A percentile compares a stretch with the other conserved stretches of the same genome.
phyloP scores from a whole-genome alignment of 2,797 vertebrate genomes.

The Micropoecilia bifurca region DNA sequence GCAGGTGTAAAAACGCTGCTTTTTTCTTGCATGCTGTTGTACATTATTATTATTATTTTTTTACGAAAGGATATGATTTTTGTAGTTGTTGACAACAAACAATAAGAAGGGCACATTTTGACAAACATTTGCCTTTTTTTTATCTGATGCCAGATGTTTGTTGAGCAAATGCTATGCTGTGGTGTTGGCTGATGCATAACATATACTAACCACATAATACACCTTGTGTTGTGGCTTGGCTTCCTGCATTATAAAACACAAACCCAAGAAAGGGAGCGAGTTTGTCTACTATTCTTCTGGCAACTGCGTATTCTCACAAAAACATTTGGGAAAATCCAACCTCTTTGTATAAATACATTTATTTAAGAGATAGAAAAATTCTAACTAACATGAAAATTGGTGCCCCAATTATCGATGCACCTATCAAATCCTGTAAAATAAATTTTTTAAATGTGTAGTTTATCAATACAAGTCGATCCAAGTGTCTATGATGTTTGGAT shows the following conservation, averaged over 20 bases:
- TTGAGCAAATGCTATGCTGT: constrained; percentile 57
- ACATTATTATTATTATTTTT: constrained; percentile 28
- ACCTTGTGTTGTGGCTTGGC: constrained; percentile 29
- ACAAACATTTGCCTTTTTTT: constrained; percentile 55
- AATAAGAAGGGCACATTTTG: constrained; percentile 58
- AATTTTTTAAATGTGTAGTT: not conserved
- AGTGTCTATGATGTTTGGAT: not conserved
- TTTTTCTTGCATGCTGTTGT: constrained; percentile 50
- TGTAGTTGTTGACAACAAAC: constrained; percentile 44
- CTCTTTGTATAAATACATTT: not conserved
- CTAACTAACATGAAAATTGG: too few species aligned
- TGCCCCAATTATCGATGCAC: too few species aligned
- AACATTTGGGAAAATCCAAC: not conserved
- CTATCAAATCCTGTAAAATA: too few species aligned
- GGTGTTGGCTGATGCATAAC: constrained; percentile 46
- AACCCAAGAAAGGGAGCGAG: constrained; percentile 5
- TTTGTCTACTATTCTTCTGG: constrained; percentile 6
- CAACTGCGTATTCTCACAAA: not conserved
- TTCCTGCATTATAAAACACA: constrained; percentile 16
- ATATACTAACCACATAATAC: constrained; percentile 35
- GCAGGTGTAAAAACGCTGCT: constrained; percentile 73
- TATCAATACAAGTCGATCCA: not conserved
- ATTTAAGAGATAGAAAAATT: not conserved
- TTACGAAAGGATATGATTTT: constrained; percentile 48
- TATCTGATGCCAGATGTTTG: constrained; percentile 66